A percentile compares a stretch with the other conserved stretches of the same genome.
phyloP scores from a whole-genome alignment of 1,140 invertebrate species.

The Caenorhabditis remanei region DNA sequence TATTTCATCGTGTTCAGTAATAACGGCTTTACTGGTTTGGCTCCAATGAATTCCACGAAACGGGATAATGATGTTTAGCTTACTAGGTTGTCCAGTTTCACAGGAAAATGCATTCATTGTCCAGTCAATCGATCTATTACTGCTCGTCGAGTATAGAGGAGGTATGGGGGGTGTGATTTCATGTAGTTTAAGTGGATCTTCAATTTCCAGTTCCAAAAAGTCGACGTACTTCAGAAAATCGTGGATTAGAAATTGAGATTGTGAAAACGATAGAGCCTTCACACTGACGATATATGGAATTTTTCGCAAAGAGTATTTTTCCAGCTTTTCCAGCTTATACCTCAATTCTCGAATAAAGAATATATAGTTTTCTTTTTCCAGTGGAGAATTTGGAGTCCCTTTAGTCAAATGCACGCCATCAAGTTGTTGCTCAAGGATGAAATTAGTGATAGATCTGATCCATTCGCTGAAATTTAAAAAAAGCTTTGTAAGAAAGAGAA shows the following conservation, averaged over 20 bases:
- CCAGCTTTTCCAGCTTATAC: background rate
- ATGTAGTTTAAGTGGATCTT: slow-evolving; percentile 70
- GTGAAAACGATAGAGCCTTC: slow-evolving; percentile 70
- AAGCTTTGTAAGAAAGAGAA: no score
- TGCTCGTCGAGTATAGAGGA: slow-evolving; percentile 70
- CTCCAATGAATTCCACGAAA: slow-evolving; percentile 74
- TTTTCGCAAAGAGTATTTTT: background rate
- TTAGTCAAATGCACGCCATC: slow-evolving; percentile 70
- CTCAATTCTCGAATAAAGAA: slow-evolving; percentile 66
- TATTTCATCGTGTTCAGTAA: slow-evolving; percentile 71
- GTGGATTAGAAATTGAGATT: slow-evolving; percentile 70
- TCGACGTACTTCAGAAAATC: slow-evolving; percentile 69
- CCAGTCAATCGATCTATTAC: slow-evolving; percentile 73
- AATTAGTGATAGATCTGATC: slow-evolving; percentile 61
- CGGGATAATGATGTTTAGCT: slow-evolving; percentile 72
- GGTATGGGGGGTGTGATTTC: slow-evolving; percentile 71
- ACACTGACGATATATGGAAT: slow-evolving; percentile 61
- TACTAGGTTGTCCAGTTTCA: slow-evolving; percentile 30
- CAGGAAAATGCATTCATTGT: slow-evolving; percentile 74
- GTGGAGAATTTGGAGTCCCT: slow-evolving; percentile 84
- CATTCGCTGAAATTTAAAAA: background rate
- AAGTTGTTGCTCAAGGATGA: slow-evolving; percentile 61
- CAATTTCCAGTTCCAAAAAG: slow-evolving; percentile 74
- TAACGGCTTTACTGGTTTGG: slow-evolving; percentile 72
- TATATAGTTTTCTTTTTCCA: slow-evolving; percentile 79